These are phyloP conservation scores for Anser brachyrhynchus DNA, from an alignment of 2,113 vertebrate genomes.

Conservation along the genomic window DNA sequence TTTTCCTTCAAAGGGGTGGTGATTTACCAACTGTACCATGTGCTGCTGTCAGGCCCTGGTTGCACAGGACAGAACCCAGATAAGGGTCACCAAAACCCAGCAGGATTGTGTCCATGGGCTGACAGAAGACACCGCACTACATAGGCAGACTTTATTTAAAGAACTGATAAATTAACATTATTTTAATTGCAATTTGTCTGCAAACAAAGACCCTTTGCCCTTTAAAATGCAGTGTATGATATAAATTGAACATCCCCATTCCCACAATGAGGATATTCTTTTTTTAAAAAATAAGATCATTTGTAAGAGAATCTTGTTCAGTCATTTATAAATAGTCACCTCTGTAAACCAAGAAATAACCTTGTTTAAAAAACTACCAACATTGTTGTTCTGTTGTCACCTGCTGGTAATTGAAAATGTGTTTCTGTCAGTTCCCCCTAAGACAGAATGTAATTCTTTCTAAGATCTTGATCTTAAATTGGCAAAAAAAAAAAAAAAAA, in stretches of 20 bases:
- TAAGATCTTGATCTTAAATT: slow-evolving; percentile 80
- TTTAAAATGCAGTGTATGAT: neutral
- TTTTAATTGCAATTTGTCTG: neutral
- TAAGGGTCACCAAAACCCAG: neutral
- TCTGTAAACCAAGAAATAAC: slow-evolving; percentile 79
- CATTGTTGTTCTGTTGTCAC: slow-evolving; percentile 76
- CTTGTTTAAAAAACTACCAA: slow-evolving; percentile 73
- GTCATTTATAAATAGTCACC: slow-evolving; percentile 75
- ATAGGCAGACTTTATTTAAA: neutral
- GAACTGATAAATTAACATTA: neutral
- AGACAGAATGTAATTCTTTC: slow-evolving; percentile 77
- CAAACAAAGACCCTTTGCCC: neutral
- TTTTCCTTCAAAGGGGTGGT: neutral
- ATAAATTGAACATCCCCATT: slow-evolving; percentile 38
- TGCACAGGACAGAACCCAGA: neutral
- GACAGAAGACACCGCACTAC: neutral
- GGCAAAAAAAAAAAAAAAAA: slow-evolving; percentile 65
- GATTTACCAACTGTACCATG: neutral
- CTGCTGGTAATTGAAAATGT: slow-evolving; percentile 81
- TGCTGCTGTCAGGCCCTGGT: neutral
- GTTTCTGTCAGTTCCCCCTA: slow-evolving; percentile 77
- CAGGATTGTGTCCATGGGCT: neutral
- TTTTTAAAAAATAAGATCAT: slow-evolving; percentile 60
- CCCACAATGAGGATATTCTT: slow-evolving; percentile 26
- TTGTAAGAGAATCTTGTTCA: slow-evolving; percentile 68